phyloP scores from a whole-genome alignment of 1,140 invertebrate species.

The Hestina assimilis region DNA sequence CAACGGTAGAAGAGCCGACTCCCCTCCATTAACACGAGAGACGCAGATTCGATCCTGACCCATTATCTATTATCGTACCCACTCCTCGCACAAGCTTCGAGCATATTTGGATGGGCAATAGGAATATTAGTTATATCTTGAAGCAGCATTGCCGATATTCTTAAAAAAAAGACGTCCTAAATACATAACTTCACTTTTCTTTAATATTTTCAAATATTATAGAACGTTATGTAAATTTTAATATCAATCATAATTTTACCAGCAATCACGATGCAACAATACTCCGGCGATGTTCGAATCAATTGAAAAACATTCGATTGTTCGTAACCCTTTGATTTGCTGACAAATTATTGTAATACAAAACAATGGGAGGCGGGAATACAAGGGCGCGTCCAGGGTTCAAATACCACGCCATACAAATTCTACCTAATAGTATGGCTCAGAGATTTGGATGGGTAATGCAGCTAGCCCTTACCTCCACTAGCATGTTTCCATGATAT shows the following conservation, averaged over 20 bases:
- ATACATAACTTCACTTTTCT: too few relatives aligned
- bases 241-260: conserved; percentile 17
- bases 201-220: background rate
- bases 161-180: too few relatives aligned
- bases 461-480: background rate
- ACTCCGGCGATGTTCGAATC: conserved; percentile 13
- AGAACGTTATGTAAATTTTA: conserved; percentile 4
- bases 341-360: conserved; percentile 30
- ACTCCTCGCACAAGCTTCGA: too few relatives aligned
- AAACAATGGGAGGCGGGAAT: conserved; percentile 23
- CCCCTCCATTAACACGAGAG: too few relatives aligned
- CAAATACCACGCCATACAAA: conserved; percentile 11
- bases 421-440: conserved; percentile 9
- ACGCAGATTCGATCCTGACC: too few relatives aligned
- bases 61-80: too few relatives aligned
- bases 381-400: conserved; percentile 18
- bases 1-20: too few relatives aligned
- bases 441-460: background rate
- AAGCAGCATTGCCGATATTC: too few relatives aligned
- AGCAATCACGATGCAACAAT: conserved; percentile 18
- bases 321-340: conserved; percentile 30
- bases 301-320: conserved; percentile 29
- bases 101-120: too few relatives aligned
- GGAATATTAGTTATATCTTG: too few relatives aligned
- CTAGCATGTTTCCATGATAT: background rate